Conservation (phyloP, 2,113 vertebrate genomes). For the Stercorarius parasiticus region DNA sequence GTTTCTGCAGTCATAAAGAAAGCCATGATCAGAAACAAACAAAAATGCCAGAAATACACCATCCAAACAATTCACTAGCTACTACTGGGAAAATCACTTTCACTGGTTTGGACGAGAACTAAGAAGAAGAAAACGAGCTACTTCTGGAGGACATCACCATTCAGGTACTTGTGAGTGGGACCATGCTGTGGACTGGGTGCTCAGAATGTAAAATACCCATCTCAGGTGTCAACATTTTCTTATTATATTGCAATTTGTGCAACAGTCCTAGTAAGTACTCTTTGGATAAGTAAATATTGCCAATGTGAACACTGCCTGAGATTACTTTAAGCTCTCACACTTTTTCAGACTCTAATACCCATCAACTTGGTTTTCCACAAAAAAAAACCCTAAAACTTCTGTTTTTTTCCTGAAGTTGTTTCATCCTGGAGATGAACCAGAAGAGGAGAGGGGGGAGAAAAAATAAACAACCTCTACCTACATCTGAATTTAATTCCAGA, state of each 20-base stretch:
- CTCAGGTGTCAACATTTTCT: not conserved
- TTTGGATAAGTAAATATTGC: not conserved
- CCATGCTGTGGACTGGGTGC: not conserved
- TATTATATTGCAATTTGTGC: not conserved
- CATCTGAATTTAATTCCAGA: not conserved
- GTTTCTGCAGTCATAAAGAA: not conserved
- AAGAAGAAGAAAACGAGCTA: not conserved
- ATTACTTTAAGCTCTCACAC: not conserved
- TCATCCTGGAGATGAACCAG: not conserved
- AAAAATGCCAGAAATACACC: not conserved
- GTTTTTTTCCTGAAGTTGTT: not conserved
- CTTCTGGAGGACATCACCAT: not conserved
- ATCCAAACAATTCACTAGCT: not conserved
- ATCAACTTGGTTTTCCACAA: not conserved
- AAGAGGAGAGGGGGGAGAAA: not conserved
- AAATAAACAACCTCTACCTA: not conserved
- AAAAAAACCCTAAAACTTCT: not conserved
- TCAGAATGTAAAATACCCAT: not conserved
- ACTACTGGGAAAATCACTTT: not conserved
- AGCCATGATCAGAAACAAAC: not conserved
- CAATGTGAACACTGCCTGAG: not conserved
- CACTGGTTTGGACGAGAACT: not conserved
- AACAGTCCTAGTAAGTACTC: not conserved
- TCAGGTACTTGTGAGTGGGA: not conserved
- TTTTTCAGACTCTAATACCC: not conserved